These are phyloP conservation scores for Bemisia tabaci DNA, from an alignment of 1,140 invertebrate genomes.

Conservation along the genomic window DNA sequence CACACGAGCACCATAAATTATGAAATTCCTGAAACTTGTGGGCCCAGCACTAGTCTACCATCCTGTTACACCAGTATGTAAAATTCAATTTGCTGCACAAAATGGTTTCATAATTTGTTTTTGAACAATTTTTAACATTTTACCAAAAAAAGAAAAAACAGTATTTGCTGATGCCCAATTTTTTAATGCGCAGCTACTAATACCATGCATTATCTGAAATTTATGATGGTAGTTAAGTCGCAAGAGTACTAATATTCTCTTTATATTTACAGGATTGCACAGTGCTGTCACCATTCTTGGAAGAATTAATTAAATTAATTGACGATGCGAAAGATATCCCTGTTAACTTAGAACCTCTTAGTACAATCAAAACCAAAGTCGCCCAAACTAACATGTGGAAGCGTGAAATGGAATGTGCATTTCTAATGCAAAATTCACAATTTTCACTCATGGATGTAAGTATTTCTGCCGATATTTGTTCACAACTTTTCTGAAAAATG, in stretches of 20 bases:
- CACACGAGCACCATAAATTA: no score
- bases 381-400: not conserved
- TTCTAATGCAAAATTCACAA: not conserved
- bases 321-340: not conserved
- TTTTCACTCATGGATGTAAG: not conserved
- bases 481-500: no score
- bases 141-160: not conserved
- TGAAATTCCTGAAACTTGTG: no score
- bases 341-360: not conserved
- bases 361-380: not conserved
- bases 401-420: not conserved
- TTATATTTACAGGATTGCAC: not conserved
- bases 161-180: no score
- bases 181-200: no score
- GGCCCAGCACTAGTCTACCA: no score
- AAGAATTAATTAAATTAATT: not conserved
- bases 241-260: not conserved
- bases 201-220: no score
- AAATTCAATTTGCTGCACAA: not conserved
- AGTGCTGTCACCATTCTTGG: not conserved
- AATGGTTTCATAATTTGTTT: not conserved
- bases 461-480: no score
- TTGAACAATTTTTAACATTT: not conserved
- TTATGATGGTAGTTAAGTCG: no score
- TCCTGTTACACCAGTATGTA: no score